Percentiles rank a stretch among this genome's conserved stretches.
phyloP scores from a whole-genome alignment of 2,113 vertebrate genomes.

The Rhea americana region DNA sequence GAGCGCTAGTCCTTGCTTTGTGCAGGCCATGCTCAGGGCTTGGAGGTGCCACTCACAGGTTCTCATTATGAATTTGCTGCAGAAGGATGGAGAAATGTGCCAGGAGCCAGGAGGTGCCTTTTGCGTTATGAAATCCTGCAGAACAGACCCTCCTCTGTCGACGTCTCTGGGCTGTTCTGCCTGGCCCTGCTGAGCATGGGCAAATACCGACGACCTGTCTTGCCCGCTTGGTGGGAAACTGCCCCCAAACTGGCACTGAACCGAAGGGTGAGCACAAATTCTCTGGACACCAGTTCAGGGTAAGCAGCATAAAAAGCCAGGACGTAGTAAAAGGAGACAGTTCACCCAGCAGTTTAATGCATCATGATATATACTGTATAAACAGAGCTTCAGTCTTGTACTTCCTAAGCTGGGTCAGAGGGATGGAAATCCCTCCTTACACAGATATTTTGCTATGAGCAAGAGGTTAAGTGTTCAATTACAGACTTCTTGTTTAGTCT shows the following conservation, averaged over 20 bases:
- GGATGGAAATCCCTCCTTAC: not conserved
- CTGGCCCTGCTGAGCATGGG: no score
- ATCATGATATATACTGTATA: rapidly evolving
- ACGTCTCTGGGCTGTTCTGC: no score
- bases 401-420: slow-evolving; percentile 25
- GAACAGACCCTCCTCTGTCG: no score
- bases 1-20: not conserved
- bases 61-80: no score
- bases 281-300: not conserved
- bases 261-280: not conserved
- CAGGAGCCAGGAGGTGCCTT: not conserved
- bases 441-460: not conserved
- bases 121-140: no score
- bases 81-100: no score
- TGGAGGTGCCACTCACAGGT: not conserved
- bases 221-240: not conserved
- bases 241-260: not conserved
- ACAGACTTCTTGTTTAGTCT: not conserved
- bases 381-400: not conserved
- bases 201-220: no score
- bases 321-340: rapidly evolving
- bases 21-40: not conserved
- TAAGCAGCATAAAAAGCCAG: not conserved
- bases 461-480: not conserved
- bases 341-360: not conserved